These are phyloP conservation scores for Glaucidium brasilianum DNA, from an alignment of 2,113 vertebrate species.

Conservation along the genomic window DNA sequence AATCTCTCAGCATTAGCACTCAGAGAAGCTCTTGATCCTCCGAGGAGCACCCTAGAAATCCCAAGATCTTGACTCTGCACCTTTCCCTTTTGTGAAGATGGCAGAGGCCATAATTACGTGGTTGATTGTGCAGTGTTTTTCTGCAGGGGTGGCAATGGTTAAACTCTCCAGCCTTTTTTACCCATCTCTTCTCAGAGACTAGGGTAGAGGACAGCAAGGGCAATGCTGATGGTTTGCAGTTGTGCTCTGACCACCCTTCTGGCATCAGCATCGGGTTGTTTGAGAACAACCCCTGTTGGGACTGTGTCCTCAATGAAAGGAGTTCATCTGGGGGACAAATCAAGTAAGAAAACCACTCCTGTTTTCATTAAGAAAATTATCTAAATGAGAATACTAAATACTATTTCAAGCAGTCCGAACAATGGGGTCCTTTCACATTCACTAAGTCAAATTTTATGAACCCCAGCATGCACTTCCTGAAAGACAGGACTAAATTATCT, in stretches of 20 bases:
- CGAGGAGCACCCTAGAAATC: background rate
- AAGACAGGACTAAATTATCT: background rate
- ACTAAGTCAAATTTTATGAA: background rate
- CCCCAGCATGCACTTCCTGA: background rate
- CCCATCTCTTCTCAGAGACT: background rate
- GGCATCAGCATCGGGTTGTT: background rate
- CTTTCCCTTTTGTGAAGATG: background rate
- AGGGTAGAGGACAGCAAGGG: background rate
- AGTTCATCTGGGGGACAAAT: background rate
- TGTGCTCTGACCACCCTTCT: background rate
- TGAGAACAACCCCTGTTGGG: background rate
- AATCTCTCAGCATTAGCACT: background rate
- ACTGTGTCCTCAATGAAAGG: background rate
- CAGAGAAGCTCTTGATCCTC: background rate
- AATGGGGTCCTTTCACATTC: background rate
- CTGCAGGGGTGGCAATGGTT: background rate
- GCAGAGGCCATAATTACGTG: accelerated
- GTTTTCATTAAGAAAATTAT: background rate
- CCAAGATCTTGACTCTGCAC: background rate
- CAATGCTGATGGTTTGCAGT: background rate
- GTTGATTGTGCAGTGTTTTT: background rate
- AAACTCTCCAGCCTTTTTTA: background rate
- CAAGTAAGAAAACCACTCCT: background rate
- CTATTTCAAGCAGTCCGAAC: background rate
- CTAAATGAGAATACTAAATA: background rate